Evolutionary conservation across 2,113 vertebrate genomes (phyloP).

Genomic region (Heliornis fulica): DNA sequence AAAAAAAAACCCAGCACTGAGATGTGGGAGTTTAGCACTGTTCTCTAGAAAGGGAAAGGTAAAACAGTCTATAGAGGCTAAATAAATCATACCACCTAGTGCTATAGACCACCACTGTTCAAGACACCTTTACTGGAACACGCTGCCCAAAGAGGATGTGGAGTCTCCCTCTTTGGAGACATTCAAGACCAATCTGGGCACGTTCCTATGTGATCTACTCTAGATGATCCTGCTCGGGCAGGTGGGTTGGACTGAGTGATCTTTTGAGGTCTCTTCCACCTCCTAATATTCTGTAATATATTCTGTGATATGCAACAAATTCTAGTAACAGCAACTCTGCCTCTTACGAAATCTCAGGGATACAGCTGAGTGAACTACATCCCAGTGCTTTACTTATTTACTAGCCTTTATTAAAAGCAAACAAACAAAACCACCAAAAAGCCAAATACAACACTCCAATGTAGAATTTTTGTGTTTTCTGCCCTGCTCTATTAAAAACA

Average conservation of each 20-base stretch:
- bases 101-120: neutral
- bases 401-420: neutral
- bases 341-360: neutral
- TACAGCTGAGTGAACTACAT: neutral
- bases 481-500: neutral
- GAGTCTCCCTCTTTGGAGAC: too few relatives aligned
- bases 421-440: neutral
- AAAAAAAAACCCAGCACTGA: neutral
- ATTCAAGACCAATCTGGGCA: too few relatives aligned
- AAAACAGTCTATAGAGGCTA: neutral
- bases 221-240: too few relatives aligned
- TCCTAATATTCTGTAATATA: too few relatives aligned
- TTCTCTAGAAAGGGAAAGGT: neutral
- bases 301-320: neutral
- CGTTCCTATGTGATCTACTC: too few relatives aligned
- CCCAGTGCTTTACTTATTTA: neutral
- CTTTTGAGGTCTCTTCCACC: too few relatives aligned
- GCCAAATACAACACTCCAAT: neutral
- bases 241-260: too few relatives aligned
- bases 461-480: neutral
- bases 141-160: too few relatives aligned
- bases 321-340: neutral
- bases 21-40: neutral
- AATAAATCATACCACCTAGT: neutral
- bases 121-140: too few relatives aligned